These are phyloP conservation scores for Herminia tarsipennalis DNA, from an alignment of 2,888 invertebrate genomes.

Conservation along the genomic window DNA sequence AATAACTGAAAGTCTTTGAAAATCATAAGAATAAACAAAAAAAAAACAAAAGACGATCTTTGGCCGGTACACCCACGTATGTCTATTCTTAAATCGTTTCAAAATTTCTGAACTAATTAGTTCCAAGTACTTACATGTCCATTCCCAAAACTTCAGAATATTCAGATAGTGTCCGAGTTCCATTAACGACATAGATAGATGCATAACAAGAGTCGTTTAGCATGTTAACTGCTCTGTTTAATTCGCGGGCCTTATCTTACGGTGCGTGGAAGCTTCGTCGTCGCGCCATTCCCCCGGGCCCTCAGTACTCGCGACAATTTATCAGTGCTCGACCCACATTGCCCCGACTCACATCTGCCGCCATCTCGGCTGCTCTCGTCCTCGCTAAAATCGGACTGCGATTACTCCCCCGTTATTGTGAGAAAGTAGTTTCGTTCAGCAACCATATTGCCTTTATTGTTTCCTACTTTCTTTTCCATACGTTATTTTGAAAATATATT, in stretches of 20 bases:
- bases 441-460: conserved; percentile 50
- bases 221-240: conserved; percentile 53
- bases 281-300: conserved; percentile 62
- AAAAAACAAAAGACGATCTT: too few relatives aligned
- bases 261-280: conserved; percentile 56
- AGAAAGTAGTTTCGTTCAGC: conserved; percentile 51
- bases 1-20: too few relatives aligned
- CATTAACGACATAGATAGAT: conserved; percentile 29
- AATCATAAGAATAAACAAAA: too few relatives aligned
- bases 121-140: too few relatives aligned
- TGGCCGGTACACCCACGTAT: too few relatives aligned
- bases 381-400: conserved; percentile 45
- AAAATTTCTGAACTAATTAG: too few relatives aligned
- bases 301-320: conserved; percentile 59
- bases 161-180: conserved; percentile 2
- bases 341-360: conserved; percentile 65
- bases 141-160: not conserved
- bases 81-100: too few relatives aligned
- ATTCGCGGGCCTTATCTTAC: conserved; percentile 60
- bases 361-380: conserved; percentile 22
- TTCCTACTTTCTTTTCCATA: conserved; percentile 33
- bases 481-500: conserved; percentile 30
- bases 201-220: conserved; percentile 43
- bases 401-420: conserved; percentile 51
- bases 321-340: conserved; percentile 77